Percentiles rank a stretch among this genome's conserved stretches.
Conservation (phyloP, 2,113 vertebrate genomes). For the Lepisosteus oculatus region DNA sequence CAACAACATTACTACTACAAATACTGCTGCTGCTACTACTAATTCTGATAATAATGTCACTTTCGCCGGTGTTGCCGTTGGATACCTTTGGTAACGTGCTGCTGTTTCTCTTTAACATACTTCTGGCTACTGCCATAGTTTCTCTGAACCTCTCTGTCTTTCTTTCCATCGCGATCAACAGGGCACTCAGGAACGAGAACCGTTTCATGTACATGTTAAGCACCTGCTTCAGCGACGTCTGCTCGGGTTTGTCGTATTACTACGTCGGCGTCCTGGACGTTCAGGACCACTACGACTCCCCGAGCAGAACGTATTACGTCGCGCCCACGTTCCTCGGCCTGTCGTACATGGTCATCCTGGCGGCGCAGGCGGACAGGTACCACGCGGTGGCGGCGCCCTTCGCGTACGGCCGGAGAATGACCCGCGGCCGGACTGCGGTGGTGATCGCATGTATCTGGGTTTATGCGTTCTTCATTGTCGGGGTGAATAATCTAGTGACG, state of each 20-base stretch:
- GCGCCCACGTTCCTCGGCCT: slow-evolving; percentile 65
- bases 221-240: slow-evolving; percentile 67
- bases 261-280: slow-evolving; percentile 62
- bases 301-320: slow-evolving; percentile 55
- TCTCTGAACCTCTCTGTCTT: slow-evolving; percentile 60
- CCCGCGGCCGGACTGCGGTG: slow-evolving; percentile 45
- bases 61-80: slow-evolving; percentile 50
- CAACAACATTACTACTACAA: no score
- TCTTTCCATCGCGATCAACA: slow-evolving; percentile 52
- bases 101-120: slow-evolving; percentile 57
- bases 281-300: slow-evolving; percentile 46
- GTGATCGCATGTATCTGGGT: slow-evolving; percentile 60
- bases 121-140: slow-evolving; percentile 51
- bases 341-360: slow-evolving; percentile 67
- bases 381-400: slow-evolving; percentile 58
- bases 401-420: slow-evolving; percentile 61
- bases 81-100: slow-evolving; percentile 60
- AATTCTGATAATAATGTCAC: slow-evolving; percentile 17
- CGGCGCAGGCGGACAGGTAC: slow-evolving; percentile 69
- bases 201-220: slow-evolving; percentile 75
- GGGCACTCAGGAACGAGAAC: slow-evolving; percentile 57
- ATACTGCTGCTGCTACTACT: no score
- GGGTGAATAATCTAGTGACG: slow-evolving; percentile 47
- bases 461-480: slow-evolving; percentile 60
- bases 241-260: slow-evolving; percentile 65